Percentiles rank a stretch among this genome's conserved stretches.
phyloP scores from a whole-genome alignment of 2,797 vertebrate species.

The Parauchenoglanis punctatus region DNA sequence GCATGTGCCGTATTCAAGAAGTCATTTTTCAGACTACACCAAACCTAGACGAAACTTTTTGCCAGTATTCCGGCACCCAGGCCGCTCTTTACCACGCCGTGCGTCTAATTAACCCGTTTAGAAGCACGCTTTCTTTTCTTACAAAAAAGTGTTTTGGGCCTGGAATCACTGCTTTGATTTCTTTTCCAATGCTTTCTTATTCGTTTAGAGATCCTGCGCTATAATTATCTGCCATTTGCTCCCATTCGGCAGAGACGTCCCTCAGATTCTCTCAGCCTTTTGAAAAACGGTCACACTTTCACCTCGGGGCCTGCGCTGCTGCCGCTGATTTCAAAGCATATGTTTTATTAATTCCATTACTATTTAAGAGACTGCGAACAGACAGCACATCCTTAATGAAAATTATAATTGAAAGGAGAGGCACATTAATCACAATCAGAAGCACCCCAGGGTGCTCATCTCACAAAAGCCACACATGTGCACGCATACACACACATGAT shows the following conservation, averaged over 20 bases:
- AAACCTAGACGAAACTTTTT: neutral
- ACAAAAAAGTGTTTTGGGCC: neutral
- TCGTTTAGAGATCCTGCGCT: constrained; percentile 11
- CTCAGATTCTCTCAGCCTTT: constrained; percentile 43
- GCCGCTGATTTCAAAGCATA: constrained; percentile 54
- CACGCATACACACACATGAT: neutral
- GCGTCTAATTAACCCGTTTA: neutral
- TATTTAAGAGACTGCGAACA: constrained; percentile 55
- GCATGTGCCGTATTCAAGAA: constrained; percentile 7
- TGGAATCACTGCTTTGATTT: constrained; percentile 16
- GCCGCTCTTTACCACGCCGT: neutral
- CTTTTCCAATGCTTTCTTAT: neutral
- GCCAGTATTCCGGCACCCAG: neutral
- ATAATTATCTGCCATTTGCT: constrained; percentile 50
- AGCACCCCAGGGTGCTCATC: constrained; percentile 51
- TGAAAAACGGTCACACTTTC: constrained; percentile 34
- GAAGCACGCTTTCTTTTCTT: neutral
- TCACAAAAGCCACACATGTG: neutral
- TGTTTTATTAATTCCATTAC: constrained; percentile 64
- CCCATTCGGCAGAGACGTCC: constrained; percentile 23
- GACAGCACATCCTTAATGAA: constrained; percentile 61
- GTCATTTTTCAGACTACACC: neutral
- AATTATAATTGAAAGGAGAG: constrained; percentile 59
- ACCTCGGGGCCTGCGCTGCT: constrained; percentile 47
- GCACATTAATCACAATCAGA: constrained; percentile 59